Evolutionary conservation across 2,113 vertebrate genomes (phyloP).

Genomic region (Anhinga rufa): DNA sequence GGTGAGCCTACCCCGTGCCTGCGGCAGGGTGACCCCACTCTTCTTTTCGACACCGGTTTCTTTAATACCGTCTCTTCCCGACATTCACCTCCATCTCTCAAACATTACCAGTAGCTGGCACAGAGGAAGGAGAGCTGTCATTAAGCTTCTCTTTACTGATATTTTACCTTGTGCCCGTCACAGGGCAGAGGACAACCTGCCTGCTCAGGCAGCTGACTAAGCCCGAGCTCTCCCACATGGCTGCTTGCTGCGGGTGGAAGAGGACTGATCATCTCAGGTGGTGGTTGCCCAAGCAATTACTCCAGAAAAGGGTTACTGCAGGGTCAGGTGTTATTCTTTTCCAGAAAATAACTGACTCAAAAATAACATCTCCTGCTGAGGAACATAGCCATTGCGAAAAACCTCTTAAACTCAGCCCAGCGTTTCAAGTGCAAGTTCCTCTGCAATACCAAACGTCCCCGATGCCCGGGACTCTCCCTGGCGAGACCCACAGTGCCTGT

Average conservation of each 20-base stretch:
- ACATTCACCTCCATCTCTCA: background rate
- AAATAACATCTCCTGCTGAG: background rate
- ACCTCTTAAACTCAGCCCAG: background rate
- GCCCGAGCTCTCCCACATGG: background rate
- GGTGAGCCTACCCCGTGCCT: accelerated
- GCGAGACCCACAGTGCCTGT: background rate
- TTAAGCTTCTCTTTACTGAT: background rate
- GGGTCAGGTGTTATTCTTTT: background rate
- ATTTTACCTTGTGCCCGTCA: background rate
- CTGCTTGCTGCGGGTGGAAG: background rate
- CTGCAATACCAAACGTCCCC: background rate
- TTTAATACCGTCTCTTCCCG: background rate
- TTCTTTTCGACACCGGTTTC: background rate
- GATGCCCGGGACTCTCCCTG: no score
- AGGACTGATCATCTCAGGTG: accelerated
- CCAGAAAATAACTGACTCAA: background rate
- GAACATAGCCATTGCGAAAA: background rate
- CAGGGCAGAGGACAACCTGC: background rate
- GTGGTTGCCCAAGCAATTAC: background rate
- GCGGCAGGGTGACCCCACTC: accelerated
- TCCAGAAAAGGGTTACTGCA: background rate
- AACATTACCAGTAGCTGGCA: background rate
- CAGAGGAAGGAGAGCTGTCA: background rate
- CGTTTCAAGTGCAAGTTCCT: background rate
- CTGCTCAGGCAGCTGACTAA: background rate